phyloP scores from a whole-genome alignment of 2,113 vertebrate species.

The Limanda limanda region DNA sequence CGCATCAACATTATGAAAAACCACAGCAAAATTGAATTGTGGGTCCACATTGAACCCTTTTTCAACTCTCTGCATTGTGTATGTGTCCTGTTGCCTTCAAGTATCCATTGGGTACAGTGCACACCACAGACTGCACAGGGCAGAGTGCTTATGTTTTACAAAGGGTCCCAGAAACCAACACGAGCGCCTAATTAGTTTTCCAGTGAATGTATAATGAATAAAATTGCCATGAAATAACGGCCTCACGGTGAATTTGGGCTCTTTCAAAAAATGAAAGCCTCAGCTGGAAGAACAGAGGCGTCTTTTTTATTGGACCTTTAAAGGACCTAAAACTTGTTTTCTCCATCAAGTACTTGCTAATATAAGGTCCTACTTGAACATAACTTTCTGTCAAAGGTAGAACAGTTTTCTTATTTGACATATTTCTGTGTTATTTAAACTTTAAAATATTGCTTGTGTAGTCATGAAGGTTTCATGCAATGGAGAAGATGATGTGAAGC shows the following conservation, averaged over 20 bases:
- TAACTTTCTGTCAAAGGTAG: too few relatives aligned
- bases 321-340: background rate
- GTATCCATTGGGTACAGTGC: too few relatives aligned
- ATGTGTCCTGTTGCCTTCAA: background rate
- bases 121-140: too few relatives aligned
- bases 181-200: too few relatives aligned
- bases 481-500: background rate
- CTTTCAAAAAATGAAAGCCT: background rate
- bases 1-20: background rate
- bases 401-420: too few relatives aligned
- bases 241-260: background rate
- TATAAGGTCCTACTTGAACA: background rate
- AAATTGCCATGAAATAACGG: background rate
- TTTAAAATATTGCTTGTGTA: background rate
- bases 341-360: background rate
- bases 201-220: background rate
- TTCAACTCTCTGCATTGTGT: background rate
- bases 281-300: background rate
- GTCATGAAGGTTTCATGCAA: background rate
- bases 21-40: background rate
- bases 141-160: too few relatives aligned
- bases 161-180: too few relatives aligned
- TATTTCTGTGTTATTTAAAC: background rate
- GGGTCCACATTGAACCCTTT: background rate
- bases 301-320: background rate